Evolutionary conservation across 2,797 vertebrate species (phyloP).

Genomic region (Periophthalmus magnuspinnatus): DNA sequence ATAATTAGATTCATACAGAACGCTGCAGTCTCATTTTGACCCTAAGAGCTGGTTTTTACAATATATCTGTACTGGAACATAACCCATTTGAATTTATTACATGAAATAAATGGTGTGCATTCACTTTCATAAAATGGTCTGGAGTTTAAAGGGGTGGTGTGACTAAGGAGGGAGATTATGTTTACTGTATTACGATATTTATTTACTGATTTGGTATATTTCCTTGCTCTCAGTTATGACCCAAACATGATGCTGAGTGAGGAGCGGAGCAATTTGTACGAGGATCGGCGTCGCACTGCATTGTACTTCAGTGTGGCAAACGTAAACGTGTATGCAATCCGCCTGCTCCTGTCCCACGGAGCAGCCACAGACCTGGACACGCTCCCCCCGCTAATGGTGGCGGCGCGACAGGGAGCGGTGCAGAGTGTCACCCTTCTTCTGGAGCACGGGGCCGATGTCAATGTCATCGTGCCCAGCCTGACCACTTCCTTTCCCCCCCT

Average conservation of each 20-base stretch:
- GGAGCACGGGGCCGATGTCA: constrained; percentile 87
- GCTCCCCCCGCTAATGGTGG: constrained; percentile 87
- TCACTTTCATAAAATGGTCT: too few relatives aligned
- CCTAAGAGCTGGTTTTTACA: too few relatives aligned
- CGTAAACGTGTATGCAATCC: constrained; percentile 81
- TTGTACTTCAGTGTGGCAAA: constrained; percentile 91
- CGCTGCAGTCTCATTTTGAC: too few relatives aligned
- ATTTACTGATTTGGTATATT: background rate
- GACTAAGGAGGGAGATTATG: too few relatives aligned
- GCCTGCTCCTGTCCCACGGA: constrained; percentile 83
- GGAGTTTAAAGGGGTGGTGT: too few relatives aligned
- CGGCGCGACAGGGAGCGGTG: constrained; percentile 84
- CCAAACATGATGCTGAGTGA: constrained; percentile 69
- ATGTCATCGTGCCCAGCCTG: constrained; percentile 83
- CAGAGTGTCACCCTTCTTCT: constrained; percentile 83
- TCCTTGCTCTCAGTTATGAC: background rate
- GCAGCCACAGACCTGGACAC: constrained; percentile 89
- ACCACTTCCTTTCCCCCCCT: constrained; percentile 90
- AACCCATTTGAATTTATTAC: too few relatives aligned
- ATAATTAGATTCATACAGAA: too few relatives aligned
- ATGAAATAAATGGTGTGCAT: too few relatives aligned
- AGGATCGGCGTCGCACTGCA: constrained; percentile 86
- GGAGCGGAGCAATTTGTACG: constrained; percentile 83
- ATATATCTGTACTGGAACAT: too few relatives aligned
- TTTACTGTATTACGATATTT: too few relatives aligned